Base-by-base conservation (phyloP, 2,797 vertebrate genomes). In the Tragopan temminckii region DNA sequence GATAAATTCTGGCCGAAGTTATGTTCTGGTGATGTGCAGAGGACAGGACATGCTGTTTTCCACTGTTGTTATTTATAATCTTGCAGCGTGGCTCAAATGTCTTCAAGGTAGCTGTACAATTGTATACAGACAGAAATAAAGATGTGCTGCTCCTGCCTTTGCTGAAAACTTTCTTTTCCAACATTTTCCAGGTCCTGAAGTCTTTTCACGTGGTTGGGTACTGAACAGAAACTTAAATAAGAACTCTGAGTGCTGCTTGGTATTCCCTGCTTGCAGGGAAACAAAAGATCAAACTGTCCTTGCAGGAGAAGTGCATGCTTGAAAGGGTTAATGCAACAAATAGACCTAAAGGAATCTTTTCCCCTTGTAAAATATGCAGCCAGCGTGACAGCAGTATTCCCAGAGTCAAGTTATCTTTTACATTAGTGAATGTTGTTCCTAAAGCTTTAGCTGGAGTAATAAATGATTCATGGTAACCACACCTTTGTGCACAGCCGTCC, bases 401-500 rank as follows among this genome's bases (percentile, higher is more conserved):
- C 89, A 86, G 89, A 92, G 95, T 96, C 95, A 95, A 96, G 92
- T 94, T 96, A 93, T 96, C 94, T 93, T 96, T 96, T 96, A 93
- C 94, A 89, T 96, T 95, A 97, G 94, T 77, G 77, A 96, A 80
- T 91, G 82, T 94, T 96, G 94, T 92, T 96, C 95, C 96, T 95
- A 94, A 97, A 96, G 92, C 95, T 96, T 93, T 92, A 86, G 91
- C 95, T 95, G 52, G 83, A 66, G 91, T 95, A 96, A 94, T 97
- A 96, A 97, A 97, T 97, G 96, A 97, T 97, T 97, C 97, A 97
- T 96, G 93, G 85, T 88, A 83, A 96, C 95, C 93, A 97, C 94
- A 89, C 96, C 95, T 97, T 94, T 96, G 95, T 94, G 94, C 94
- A 68, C 93, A 87, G 85, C 42, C 74, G 57, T 95, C 96, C 97